These are phyloP conservation scores for Lithosia quadra DNA, from an alignment of 2,888 invertebrate genomes.

Conservation along the genomic window DNA sequence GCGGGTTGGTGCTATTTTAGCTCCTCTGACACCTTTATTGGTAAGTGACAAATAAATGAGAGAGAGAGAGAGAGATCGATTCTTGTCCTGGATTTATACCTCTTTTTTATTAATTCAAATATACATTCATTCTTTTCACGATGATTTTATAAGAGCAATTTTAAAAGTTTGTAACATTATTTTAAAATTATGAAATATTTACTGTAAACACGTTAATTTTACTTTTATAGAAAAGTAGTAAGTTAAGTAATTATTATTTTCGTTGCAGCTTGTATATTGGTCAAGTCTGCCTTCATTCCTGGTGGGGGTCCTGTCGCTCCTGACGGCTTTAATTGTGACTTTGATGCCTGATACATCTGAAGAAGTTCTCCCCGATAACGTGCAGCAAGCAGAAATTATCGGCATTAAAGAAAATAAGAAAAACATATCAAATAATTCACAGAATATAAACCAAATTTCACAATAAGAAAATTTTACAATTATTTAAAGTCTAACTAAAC, in stretches of 20 bases:
- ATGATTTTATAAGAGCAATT: no score
- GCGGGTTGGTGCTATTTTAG: constrained; percentile 19
- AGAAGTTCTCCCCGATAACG: constrained; percentile 35
- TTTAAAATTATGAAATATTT: no score
- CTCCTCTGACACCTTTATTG: constrained; percentile 23
- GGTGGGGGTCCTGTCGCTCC: constrained; percentile 51
- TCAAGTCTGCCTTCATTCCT: constrained; percentile 54
- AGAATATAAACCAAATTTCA: not conserved
- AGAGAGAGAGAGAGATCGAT: no score
- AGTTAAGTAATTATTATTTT: not conserved
- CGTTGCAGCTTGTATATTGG: constrained; percentile 62
- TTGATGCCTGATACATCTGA: constrained; percentile 57
- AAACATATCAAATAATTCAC: not conserved
- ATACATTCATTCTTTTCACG: no score
- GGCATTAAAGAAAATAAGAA: not conserved
- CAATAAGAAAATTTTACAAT: no score
- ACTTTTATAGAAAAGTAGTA: no score
- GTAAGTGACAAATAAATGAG: no score
- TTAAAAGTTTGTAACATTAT: no score
- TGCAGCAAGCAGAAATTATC: constrained; percentile 7
- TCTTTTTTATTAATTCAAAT: no score
- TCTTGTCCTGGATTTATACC: no score
- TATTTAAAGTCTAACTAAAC: no score
- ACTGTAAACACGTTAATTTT: no score
- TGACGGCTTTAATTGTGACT: constrained; percentile 49